Base-by-base conservation (phyloP, 2,113 vertebrate genomes). In the Geococcyx californianus region DNA sequence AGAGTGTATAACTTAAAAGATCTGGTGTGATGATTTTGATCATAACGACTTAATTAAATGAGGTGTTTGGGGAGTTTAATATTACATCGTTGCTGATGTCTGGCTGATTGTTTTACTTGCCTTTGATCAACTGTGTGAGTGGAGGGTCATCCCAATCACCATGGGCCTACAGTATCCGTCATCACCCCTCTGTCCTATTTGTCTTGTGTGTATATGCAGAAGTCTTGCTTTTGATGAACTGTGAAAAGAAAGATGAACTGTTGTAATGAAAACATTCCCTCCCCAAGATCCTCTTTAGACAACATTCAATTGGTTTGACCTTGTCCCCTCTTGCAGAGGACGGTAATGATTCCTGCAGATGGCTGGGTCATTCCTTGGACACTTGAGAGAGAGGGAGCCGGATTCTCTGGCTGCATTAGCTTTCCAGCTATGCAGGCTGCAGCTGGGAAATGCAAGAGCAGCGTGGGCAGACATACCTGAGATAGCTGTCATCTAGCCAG, bases 231-330 rank as follows among this genome's bases (percentile, higher is more conserved):
- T 91, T 97, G 95, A 97, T 97, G 96, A 97, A 73, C 96, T 97
- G 97, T 97, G 97, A 97, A 94, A 92, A 89, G 96, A 97, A 97
- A 97, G 95, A 97, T 97, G 95, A 97, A 96, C 95, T 96, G 97
- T 95, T 96, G 93, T 96, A 97, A 97, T 84, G 95, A 94, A 97
- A 97, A 97, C 95, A 96, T 91, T 95, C 87, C 94, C 85, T 94
- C 90, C 95, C 93, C 72, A 78, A 97, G 95, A 95, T 95, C 93
- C 94, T 95, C 94, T 96, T 96, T 76, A 96, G 95, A 93, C 90
- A 96, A 92, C 79, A 55, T 93, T 95, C 95, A 97, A 89, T 94
- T 96, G 94, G 89, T 96, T 97, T 97, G 95, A 92, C 90, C 93
- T 95, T 91, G 87, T 89, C 91, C 82, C 93, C 82, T 90, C 83